Base-by-base conservation (phyloP, 2,888 invertebrate genomes). In the Xanthorhoe spadicearia region DNA sequence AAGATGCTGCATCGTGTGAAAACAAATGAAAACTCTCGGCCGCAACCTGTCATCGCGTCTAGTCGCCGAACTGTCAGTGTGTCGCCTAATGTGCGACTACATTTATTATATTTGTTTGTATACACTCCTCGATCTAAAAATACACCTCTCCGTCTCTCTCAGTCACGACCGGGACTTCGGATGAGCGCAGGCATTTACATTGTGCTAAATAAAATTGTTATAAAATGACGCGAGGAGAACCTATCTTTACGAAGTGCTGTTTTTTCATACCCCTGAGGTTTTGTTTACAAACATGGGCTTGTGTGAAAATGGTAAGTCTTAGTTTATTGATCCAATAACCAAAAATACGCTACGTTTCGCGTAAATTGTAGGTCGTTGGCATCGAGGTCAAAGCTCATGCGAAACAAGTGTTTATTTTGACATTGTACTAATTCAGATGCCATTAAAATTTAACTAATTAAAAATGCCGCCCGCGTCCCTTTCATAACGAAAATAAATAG, bases 251-350 rank as follows among this genome's bases (percentile, higher is more conserved):
- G 18, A 73, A 73, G 56, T 73, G 68, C 19, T 73, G 73, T 49
- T 67, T 23, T 51, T 58, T 57, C 17, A 53, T 73, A 46, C 71
- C 73, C 1, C 28, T 73, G n/a, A 38, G 64, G 17, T 50, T 69
- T 53, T 73, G 73, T 66, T 63, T 73, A n/a, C 68, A 69, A 43
- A 68, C 62, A 49, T 73, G 71, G 71, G 69, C 66, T 7, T 52
- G 49, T 13, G 8, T 70, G 9, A 72, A 72, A 68, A 6, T 58
- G 53, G 72, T 72, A n/a, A 69, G 72, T 70, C 13, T 43, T 43
- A n/a, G n/a, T n/a, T 13, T 43, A 43, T 13, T 43, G 2, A 32
- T 9, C 32, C 38, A 13, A 43, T 43, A 4, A 13, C 13, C 13
- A 10, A 13, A 13, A 1, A 13, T 43, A 43, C 8, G 10, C 48